Conservation (phyloP, 2,888 invertebrate species). For the Dusona sp. region DNA sequence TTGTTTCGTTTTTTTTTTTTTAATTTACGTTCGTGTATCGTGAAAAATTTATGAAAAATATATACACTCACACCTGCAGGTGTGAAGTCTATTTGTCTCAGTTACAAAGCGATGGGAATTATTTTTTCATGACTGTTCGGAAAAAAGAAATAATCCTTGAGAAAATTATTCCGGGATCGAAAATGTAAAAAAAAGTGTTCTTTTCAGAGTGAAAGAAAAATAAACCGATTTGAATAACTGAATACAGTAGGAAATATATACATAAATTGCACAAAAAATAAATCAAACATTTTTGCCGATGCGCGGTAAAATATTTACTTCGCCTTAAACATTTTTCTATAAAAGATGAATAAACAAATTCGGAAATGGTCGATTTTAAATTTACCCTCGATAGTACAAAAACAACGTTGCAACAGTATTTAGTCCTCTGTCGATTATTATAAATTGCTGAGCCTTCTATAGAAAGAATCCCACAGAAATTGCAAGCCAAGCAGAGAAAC, state of each 20-base stretch:
- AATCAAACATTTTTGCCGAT: background rate
- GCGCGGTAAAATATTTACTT: background rate
- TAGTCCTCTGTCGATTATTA: background rate
- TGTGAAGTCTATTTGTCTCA: background rate
- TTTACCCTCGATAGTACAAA: too few relatives aligned
- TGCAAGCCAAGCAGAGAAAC: background rate
- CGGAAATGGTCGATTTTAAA: too few relatives aligned
- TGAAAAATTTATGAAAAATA: background rate
- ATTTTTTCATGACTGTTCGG: background rate
- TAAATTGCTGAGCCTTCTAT: background rate
- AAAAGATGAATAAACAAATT: background rate
- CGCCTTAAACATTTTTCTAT: background rate
- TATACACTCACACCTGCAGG: background rate
- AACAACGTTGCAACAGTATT: too few relatives aligned
- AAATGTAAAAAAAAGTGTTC: background rate
- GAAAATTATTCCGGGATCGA: conserved; percentile 4
- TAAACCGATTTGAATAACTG: background rate
- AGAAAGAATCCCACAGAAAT: background rate
- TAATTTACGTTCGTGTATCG: background rate
- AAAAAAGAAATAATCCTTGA: background rate
- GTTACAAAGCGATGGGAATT: background rate
- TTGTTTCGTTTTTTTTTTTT: background rate
- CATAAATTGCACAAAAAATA: background rate
- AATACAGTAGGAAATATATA: background rate
- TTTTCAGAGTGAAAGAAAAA: background rate